Conservation (phyloP, 2,888 invertebrate genomes). For the Plebejus anna region DNA sequence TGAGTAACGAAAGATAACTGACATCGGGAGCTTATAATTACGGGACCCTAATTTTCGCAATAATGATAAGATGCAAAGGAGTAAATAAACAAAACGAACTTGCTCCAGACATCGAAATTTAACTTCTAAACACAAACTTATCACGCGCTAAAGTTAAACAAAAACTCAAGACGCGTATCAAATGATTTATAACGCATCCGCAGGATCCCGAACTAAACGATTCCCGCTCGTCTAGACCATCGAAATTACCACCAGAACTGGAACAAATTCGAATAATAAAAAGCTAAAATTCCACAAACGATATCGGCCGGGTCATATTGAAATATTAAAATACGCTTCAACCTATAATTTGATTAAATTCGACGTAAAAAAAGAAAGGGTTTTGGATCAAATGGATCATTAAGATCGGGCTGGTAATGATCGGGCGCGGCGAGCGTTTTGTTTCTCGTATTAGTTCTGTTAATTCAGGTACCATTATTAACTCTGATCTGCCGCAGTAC, state of each 20-base stretch:
- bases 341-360: slow-evolving; percentile 80
- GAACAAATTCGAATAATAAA: slow-evolving; percentile 71
- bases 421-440: slow-evolving; percentile 62
- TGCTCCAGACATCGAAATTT: slow-evolving; percentile 16
- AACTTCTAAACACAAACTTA: slow-evolving; percentile 2
- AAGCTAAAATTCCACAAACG: slow-evolving; percentile 74
- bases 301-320: slow-evolving; percentile 71
- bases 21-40: not conserved
- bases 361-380: slow-evolving; percentile 67
- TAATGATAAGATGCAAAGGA: not conserved
- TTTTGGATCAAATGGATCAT: slow-evolving; percentile 70
- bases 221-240: slow-evolving; percentile 65
- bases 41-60: not conserved
- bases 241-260: slow-evolving; percentile 64
- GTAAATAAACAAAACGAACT: slow-evolving; percentile 4
- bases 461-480: slow-evolving; percentile 56
- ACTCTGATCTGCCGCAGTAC: slow-evolving; percentile 42
- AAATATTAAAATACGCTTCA: slow-evolving; percentile 76
- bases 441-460: slow-evolving; percentile 64
- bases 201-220: slow-evolving; percentile 47
- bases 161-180: slow-evolving; percentile 27
- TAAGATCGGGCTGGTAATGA: slow-evolving; percentile 76
- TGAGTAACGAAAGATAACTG: no score
- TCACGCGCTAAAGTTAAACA: slow-evolving; percentile 26
- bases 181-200: slow-evolving; percentile 32